Percentiles rank a stretch among this genome's conserved stretches.
Conservation (phyloP, 2,888 invertebrate genomes). For the Diogma glabrata region DNA sequence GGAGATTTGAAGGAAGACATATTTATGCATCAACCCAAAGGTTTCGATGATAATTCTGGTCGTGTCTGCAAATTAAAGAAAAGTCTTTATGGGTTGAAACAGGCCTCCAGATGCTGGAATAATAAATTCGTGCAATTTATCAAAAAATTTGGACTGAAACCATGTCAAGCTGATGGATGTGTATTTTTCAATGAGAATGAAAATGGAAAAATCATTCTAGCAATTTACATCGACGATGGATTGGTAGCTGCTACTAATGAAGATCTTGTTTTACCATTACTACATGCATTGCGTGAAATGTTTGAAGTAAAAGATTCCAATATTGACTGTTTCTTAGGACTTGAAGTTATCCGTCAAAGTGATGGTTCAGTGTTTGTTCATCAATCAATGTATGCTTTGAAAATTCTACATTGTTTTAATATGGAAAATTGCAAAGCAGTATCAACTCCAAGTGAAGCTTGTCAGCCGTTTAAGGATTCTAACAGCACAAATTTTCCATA, state of each 20-base stretch:
- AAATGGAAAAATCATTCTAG: not conserved
- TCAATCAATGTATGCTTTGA: too few relatives aligned
- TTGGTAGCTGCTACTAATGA: constrained; percentile 8
- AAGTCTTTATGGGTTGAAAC: constrained; percentile 17
- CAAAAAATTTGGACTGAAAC: too few relatives aligned
- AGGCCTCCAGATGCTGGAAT: too few relatives aligned
- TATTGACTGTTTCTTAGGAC: constrained; percentile 5
- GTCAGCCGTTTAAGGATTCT: too few relatives aligned
- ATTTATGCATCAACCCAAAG: constrained; percentile 16
- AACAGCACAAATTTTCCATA: constrained; percentile 10
- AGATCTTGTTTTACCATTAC: not conserved
- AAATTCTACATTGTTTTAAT: too few relatives aligned
- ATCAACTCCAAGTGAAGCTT: too few relatives aligned
- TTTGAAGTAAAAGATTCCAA: constrained; percentile 4
- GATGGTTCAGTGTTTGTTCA: too few relatives aligned
- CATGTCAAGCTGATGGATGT: constrained; percentile 23
- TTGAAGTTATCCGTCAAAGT: not conserved
- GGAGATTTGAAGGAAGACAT: constrained; percentile 14
- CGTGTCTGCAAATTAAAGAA: constrained; percentile 13
- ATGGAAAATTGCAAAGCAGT: too few relatives aligned
- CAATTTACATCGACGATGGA: constrained; percentile 12
- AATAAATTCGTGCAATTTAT: too few relatives aligned
- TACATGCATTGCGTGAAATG: not conserved
- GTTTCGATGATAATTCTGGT: constrained; percentile 13
- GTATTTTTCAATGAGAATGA: not conserved